Base-by-base conservation (phyloP, 2,797 vertebrate genomes). In the Melanotaenia boesemani region DNA sequence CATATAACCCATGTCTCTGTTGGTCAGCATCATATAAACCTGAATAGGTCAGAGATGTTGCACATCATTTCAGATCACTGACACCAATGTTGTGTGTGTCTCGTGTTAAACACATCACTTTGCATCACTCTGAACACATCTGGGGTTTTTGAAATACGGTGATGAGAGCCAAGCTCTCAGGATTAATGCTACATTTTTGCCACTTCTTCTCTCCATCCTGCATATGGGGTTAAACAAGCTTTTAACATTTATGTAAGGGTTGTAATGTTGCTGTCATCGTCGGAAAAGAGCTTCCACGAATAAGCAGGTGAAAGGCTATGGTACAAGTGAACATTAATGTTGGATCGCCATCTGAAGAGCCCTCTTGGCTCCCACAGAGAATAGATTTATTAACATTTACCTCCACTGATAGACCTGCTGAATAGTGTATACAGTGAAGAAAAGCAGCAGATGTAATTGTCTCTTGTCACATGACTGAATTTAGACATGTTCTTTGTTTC, bases 31-130 rank as follows among this genome's bases (percentile, higher is more conserved):
- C 84, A 84, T 80, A 71, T 18, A 61, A 73, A 63, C 62, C 59
- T 63, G 77, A 82, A 83, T 86, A 88, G 86, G 85, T 88, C 87
- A 86, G 69, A 84, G 73, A 83, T 88, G 82, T 86, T 73, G 67
- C 57, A 26, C n/a, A 63, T 62, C 50, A 59, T 70, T 79, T 84
- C 80, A 41, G 61, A 84, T 83, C 81, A 67, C 61, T 72, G 74
- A 77, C 74, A 79, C 65, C 32, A 32, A 55, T 76, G 48, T 18
- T 58, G 6, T 55, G 37, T 79, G 26, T 61, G 66, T 74, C 72
- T 74, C 28, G 32, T 55, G 57, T 52, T 79, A 36, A 59, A 72
- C 81, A 71, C 67, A 57, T 22, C 12, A 6, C 63, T 41, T 62
- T 74, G 28, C 48, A 77, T 65, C 59, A 16, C 30, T 30, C 26